Conservation (phyloP, 2,113 vertebrate species). For the Hydropotes inermis region DNA sequence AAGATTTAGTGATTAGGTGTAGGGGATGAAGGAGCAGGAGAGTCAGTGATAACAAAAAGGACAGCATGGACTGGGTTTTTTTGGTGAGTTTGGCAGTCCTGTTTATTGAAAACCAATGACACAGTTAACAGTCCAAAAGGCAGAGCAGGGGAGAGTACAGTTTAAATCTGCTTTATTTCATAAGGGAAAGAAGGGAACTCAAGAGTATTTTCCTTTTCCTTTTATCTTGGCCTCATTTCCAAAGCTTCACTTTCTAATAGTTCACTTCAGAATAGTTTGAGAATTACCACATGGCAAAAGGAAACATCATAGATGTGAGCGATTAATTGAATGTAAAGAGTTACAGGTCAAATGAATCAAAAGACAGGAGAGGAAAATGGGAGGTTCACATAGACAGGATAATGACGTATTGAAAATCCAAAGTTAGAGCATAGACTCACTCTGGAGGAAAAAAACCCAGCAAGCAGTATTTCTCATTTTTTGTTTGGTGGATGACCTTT, state of each 20-base stretch:
- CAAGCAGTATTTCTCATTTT: not conserved
- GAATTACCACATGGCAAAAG: not conserved
- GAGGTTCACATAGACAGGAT: not conserved
- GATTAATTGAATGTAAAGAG: not conserved
- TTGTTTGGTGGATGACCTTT: not conserved
- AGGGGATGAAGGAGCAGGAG: not conserved
- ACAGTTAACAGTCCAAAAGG: not conserved
- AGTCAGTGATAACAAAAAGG: not conserved
- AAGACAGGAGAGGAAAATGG: not conserved
- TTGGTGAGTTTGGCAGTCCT: not conserved
- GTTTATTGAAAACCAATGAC: constrained; percentile 16
- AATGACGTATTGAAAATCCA: not conserved
- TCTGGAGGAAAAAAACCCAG: not conserved
- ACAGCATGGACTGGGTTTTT: not conserved
- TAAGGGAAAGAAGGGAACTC: not conserved
- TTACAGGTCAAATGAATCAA: not conserved
- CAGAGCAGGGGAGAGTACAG: accelerated
- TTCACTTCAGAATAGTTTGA: not conserved
- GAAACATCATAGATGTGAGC: not conserved
- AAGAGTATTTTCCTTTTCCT: constrained; percentile 12
- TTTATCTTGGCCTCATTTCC: constrained; percentile 7
- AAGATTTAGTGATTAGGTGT: not conserved
- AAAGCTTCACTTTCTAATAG: not conserved
- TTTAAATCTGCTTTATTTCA: not conserved
- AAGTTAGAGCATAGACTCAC: not conserved